Percentiles rank a stretch among this genome's conserved stretches.
phyloP scores from a whole-genome alignment of 1,140 invertebrate genomes.

The Drosophila arawakana region DNA sequence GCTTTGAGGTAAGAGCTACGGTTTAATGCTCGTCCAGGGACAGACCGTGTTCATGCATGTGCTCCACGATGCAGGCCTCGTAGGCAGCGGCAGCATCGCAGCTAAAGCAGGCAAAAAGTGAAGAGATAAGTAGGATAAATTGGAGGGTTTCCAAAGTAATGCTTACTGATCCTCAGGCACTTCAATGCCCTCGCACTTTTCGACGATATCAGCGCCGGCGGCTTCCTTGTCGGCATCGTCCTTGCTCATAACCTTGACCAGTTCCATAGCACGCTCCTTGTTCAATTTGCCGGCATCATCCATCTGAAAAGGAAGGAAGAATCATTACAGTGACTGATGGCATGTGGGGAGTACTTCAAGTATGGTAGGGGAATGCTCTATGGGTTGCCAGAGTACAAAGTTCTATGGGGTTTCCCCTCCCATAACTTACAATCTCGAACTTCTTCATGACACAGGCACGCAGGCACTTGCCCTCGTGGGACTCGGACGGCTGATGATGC shows the following conservation, averaged over 20 bases:
- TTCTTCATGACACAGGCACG: constrained; percentile 76
- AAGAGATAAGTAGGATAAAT: background rate
- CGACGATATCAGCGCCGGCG: constrained; percentile 50
- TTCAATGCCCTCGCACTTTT: constrained; percentile 56
- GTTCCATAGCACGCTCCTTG: constrained; percentile 54
- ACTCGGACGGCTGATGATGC: constrained; percentile 46
- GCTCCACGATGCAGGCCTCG: constrained; percentile 55
- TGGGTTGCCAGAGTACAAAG: background rate
- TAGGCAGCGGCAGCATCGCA: constrained; percentile 62
- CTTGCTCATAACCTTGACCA: constrained; percentile 58
- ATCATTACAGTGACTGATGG: no score
- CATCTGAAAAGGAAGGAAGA: constrained; percentile 41
- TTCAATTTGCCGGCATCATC: constrained; percentile 66
- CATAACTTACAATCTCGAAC: constrained; percentile 63
- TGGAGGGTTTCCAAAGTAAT: no score
- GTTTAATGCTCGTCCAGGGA: constrained; percentile 43
- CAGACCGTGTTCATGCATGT: constrained; percentile 63
- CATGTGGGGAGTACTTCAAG: no score
- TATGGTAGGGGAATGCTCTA: background rate
- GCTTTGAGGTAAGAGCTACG: background rate
- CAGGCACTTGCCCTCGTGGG: constrained; percentile 67
- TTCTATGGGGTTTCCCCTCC: no score
- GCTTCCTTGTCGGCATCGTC: constrained; percentile 56
- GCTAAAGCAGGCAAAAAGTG: constrained; percentile 17
- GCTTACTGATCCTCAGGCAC: constrained; percentile 74